Evolutionary conservation across 2,888 invertebrate genomes (phyloP).

Genomic region (Eretmocerus hayati): DNA sequence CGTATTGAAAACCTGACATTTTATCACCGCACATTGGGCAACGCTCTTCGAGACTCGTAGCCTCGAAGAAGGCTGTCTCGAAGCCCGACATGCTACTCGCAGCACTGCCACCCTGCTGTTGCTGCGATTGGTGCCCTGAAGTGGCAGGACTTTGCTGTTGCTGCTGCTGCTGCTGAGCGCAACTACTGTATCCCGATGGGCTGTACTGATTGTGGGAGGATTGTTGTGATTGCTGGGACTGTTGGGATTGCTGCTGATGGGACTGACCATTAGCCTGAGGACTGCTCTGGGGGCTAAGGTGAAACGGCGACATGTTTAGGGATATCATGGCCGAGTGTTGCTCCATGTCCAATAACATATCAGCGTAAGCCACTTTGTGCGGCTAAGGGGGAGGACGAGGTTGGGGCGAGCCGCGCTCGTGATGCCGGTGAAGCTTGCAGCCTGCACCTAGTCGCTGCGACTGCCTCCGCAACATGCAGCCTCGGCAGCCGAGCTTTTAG

Average conservation of each 20-base stretch:
- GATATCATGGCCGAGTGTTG: constrained; percentile 78
- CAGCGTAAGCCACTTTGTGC: constrained; percentile 30
- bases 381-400: not conserved
- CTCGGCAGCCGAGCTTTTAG: too few relatives aligned
- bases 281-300: constrained; percentile 68
- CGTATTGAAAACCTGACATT: constrained; percentile 71
- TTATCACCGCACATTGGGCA: constrained; percentile 69
- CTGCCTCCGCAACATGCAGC: constrained; percentile 10
- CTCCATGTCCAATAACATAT: constrained; percentile 82
- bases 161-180: too few relatives aligned
- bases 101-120: constrained; percentile 49
- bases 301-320: constrained; percentile 83
- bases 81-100: constrained; percentile 50
- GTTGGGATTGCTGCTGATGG: constrained; percentile 43
- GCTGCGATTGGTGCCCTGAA: constrained; percentile 21
- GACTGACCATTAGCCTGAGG: constrained; percentile 49
- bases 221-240: constrained; percentile 49
- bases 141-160: constrained; percentile 31
- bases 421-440: not conserved
- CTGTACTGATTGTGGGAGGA: constrained; percentile 35
- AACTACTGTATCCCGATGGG: constrained; percentile 46
- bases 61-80: constrained; percentile 50
- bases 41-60: constrained; percentile 55
- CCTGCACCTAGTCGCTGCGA: not conserved
- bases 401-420: not conserved